Evolutionary conservation across 2,888 invertebrate genomes (phyloP).

Genomic region (Xanthorhoe designata): DNA sequence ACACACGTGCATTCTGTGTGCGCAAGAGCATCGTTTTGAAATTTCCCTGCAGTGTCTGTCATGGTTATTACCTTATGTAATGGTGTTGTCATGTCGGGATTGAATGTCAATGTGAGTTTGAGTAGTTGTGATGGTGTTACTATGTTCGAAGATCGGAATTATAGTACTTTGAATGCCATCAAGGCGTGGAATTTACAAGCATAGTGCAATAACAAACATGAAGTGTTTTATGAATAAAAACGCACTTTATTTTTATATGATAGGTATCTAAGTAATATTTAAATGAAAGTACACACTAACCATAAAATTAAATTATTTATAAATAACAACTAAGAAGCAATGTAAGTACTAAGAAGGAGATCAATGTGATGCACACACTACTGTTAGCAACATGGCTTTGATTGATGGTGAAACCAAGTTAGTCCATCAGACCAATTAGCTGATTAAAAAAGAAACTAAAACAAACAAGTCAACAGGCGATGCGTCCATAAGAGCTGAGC

Average conservation of each 20-base stretch:
- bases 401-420: conserved; percentile 38
- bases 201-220: conserved; percentile 22
- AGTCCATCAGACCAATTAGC: conserved; percentile 43
- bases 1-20: conserved; percentile 43
- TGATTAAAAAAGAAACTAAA: conserved; percentile 39
- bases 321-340: conserved; percentile 5
- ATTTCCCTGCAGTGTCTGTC: conserved; percentile 45
- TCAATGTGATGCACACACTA: conserved; percentile 28
- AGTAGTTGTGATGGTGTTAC: conserved; percentile 35
- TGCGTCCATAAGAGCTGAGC: conserved; percentile 50
- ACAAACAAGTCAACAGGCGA: conserved; percentile 39
- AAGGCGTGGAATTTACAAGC: conserved; percentile 30
- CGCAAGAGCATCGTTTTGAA: conserved; percentile 41
- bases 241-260: conserved; percentile 24
- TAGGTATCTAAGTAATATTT: conserved; percentile 15
- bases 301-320: conserved; percentile 7
- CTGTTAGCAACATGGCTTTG: conserved; percentile 35
- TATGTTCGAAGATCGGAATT: conserved; percentile 34
- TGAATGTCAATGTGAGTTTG: conserved; percentile 45
- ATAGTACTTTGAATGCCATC: conserved; percentile 32
- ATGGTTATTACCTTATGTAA: conserved; percentile 47
- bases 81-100: conserved; percentile 44
- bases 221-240: conserved; percentile 26
- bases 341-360: neutral
- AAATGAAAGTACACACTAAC: conserved; percentile 19